Percentiles rank a stretch among this genome's conserved stretches.
Evolutionary conservation across 2,113 vertebrate species (phyloP).

Genomic region (Euleptes europaea): DNA sequence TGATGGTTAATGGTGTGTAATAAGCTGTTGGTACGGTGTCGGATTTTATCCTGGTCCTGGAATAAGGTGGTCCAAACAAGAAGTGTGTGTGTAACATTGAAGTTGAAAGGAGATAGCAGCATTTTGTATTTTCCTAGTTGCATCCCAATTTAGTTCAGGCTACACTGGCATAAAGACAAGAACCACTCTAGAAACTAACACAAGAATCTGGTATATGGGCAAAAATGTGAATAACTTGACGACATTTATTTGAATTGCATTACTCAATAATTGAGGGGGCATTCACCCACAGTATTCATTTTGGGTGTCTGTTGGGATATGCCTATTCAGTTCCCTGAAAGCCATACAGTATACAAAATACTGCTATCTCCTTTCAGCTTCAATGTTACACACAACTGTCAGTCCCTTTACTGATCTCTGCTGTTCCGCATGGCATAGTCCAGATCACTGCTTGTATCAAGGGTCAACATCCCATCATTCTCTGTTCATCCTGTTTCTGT

Average conservation of each 20-base stretch:
- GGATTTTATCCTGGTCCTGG: background rate
- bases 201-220: background rate
- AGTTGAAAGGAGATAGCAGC: background rate
- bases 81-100: background rate
- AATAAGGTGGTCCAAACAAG: background rate
- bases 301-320: background rate
- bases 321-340: background rate
- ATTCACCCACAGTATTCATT: background rate
- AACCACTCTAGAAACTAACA: background rate
- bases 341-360: no score
- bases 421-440: background rate
- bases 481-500: no score
- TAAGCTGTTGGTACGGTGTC: background rate
- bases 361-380: no score
- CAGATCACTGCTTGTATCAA: no score
- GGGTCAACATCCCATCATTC: no score
- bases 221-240: background rate
- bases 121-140: background rate
- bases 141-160: background rate
- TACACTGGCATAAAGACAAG: slow-evolving; percentile 18
- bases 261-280: background rate
- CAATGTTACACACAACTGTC: no score
- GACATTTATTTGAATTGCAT: background rate
- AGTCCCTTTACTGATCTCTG: background rate
- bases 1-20: background rate